Conservation (phyloP, 2,888 invertebrate genomes). For the Ganaspis brasiliensis region DNA sequence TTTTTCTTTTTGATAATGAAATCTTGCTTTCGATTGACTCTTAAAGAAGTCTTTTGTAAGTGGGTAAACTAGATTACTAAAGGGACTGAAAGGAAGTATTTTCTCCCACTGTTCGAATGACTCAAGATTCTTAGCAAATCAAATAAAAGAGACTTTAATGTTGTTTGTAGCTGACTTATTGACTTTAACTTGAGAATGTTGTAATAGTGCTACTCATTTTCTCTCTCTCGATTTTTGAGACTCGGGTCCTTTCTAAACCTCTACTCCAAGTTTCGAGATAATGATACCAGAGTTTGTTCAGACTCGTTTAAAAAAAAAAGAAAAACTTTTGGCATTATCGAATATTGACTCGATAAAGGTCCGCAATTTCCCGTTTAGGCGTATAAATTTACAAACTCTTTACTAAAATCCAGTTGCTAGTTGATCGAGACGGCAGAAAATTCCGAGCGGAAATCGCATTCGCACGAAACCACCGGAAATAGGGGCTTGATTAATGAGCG, state of each 20-base stretch:
- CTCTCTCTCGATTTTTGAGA: constrained; percentile 6
- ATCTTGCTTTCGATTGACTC: background rate
- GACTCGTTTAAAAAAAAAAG: constrained; percentile 7
- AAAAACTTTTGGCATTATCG: constrained; percentile 30
- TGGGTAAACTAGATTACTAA: constrained; percentile 7
- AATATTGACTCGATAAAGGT: constrained; percentile 31
- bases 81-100: background rate
- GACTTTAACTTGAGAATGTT: constrained; percentile 24
- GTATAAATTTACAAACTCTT: constrained; percentile 59
- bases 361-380: constrained; percentile 49
- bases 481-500: constrained; percentile 32
- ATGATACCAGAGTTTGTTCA: background rate
- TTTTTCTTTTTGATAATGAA: background rate
- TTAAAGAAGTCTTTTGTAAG: background rate
- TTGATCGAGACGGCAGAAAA: constrained; percentile 17
- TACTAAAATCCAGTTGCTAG: constrained; percentile 45
- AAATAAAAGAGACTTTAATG: constrained; percentile 6
- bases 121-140: background rate
- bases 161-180: constrained; percentile 21
- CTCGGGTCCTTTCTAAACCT: no score
- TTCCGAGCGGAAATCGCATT: constrained; percentile 38
- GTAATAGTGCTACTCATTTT: constrained; percentile 1
- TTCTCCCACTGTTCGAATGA: background rate
- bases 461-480: constrained; percentile 19
- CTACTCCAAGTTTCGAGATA: constrained; percentile 6